Evolutionary conservation across 23 tunicate species (phyloP).

Genomic region (Corella eumyota): DNA sequence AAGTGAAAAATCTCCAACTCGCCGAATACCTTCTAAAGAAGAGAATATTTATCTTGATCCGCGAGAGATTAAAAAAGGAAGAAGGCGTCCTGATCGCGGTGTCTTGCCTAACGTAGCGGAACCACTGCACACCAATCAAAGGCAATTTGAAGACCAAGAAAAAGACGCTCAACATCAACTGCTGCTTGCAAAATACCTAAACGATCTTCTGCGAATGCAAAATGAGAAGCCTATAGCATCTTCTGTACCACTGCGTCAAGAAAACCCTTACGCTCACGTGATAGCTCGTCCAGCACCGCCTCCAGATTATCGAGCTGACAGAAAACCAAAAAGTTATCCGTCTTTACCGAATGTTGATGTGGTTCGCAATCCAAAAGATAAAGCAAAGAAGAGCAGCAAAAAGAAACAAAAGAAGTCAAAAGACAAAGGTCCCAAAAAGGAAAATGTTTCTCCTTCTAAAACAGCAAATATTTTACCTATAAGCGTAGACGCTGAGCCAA

Average conservation of each 20-base stretch:
- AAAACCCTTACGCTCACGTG: slow-evolving; percentile 1
- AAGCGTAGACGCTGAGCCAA: too few relatives aligned
- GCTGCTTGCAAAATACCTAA: slow-evolving; percentile 31
- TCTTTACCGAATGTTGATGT: slow-evolving; percentile 7
- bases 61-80: too few relatives aligned
- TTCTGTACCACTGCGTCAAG: neutral
- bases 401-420: neutral
- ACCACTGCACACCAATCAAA: neutral
- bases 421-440: slow-evolving; percentile 3
- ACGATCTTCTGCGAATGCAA: slow-evolving; percentile 21
- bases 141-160: too few relatives aligned
- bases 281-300: neutral
- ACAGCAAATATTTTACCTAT: too few relatives aligned
- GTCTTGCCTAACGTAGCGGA: slow-evolving; percentile 3
- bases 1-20: too few relatives aligned
- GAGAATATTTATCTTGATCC: too few relatives aligned
- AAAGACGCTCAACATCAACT: slow-evolving; percentile 17
- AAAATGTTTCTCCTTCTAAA: too few relatives aligned
- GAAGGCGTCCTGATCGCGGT: neutral
- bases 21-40: too few relatives aligned
- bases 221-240: slow-evolving; percentile 3
- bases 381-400: too few relatives aligned
- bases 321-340: neutral
- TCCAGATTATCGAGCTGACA: too few relatives aligned
- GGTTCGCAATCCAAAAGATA: slow-evolving; percentile 1